These are phyloP conservation scores for Drosophila arawakana DNA, from an alignment of 1,140 invertebrate species.

Conservation along the genomic window DNA sequence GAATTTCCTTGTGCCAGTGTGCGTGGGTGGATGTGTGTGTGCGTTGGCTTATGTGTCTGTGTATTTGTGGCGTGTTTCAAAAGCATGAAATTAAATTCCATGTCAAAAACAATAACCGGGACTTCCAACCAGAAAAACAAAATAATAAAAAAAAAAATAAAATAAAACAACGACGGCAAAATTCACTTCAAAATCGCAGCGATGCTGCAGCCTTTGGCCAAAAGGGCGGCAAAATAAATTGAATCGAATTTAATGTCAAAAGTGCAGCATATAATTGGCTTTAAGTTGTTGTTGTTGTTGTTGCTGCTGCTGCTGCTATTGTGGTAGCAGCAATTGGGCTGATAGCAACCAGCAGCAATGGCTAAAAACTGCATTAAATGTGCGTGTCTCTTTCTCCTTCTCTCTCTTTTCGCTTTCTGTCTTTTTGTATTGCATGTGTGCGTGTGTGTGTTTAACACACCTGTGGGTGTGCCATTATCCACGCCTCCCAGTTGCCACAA, in stretches of 20 bases:
- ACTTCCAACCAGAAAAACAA: constrained; percentile 43
- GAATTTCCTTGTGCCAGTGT: neutral
- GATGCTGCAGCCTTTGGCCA: constrained; percentile 37
- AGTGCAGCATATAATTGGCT: constrained; percentile 81
- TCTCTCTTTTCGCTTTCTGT: neutral
- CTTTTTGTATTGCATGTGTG: neutral
- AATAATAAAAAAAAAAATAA: neutral
- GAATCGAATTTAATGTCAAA: constrained; percentile 81
- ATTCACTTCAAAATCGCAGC: constrained; percentile 36
- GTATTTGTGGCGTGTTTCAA: constrained; percentile 20
- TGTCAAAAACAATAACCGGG: constrained; percentile 74
- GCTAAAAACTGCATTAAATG: constrained; percentile 46
- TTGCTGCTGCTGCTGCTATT: constrained; percentile 14
- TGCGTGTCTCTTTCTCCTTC: neutral
- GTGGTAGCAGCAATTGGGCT: constrained; percentile 16
- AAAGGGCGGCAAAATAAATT: constrained; percentile 67
- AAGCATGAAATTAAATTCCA: constrained; percentile 78
- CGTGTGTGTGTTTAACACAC: constrained; percentile 34
- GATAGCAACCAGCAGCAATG: constrained; percentile 16
- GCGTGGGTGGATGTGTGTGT: neutral
- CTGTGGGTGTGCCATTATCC: constrained; percentile 30
- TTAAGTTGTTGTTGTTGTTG: constrained; percentile 46
- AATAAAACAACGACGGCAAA: constrained; percentile 15
- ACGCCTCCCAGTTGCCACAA: constrained; percentile 1
- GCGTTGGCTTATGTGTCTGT: neutral